Percentiles rank a stretch among this genome's conserved stretches.
Conservation (phyloP, 1,140 invertebrate genomes). For the Calephelis nemesis region DNA sequence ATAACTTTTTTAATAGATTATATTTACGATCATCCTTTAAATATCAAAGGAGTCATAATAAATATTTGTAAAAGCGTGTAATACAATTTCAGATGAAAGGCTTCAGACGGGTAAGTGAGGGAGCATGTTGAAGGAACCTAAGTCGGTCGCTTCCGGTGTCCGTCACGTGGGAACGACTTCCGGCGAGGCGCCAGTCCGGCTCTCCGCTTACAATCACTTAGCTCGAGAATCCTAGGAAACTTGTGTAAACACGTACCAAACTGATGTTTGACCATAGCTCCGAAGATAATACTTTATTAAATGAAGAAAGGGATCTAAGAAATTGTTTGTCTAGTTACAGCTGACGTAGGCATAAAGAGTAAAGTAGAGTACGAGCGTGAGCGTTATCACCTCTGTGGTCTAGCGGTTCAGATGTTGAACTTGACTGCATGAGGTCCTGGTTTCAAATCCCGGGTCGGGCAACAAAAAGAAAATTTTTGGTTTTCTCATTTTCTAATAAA, state of each 20-base stretch:
- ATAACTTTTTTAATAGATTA: too few relatives aligned
- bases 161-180: constrained; percentile 74
- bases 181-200: constrained; percentile 65
- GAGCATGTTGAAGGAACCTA: constrained; percentile 44
- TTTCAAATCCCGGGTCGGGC: too few relatives aligned
- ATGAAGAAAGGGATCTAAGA: too few relatives aligned
- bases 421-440: too few relatives aligned
- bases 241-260: constrained; percentile 17
- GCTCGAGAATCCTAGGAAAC: constrained; percentile 38
- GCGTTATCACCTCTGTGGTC: too few relatives aligned
- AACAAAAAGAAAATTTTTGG: too few relatives aligned
- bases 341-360: too few relatives aligned
- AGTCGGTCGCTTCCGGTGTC: constrained; percentile 66
- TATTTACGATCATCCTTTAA: too few relatives aligned
- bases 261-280: neutral
- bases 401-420: too few relatives aligned
- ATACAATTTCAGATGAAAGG: constrained; percentile 42
- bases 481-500: too few relatives aligned
- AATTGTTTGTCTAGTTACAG: neutral
- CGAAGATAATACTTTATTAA: neutral
- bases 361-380: too few relatives aligned
- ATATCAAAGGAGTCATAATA: neutral
- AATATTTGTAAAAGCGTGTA: constrained; percentile 15
- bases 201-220: constrained; percentile 71
- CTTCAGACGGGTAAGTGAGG: constrained; percentile 30